phyloP scores from a whole-genome alignment of 2,888 invertebrate genomes.

The Cephus spinipes region DNA sequence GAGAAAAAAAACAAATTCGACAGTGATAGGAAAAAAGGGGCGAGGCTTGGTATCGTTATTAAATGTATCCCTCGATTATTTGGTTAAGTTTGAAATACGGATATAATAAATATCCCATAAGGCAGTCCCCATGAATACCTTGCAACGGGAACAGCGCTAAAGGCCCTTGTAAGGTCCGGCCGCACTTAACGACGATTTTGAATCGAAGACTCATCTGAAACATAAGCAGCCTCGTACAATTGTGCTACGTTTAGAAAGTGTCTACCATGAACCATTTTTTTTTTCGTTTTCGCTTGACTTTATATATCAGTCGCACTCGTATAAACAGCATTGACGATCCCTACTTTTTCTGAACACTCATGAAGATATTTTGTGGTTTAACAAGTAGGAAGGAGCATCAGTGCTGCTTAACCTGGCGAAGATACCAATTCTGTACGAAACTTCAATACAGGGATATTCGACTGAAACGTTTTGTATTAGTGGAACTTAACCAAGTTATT shows the following conservation, averaged over 20 bases:
- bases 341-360: slow-evolving; percentile 23
- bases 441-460: background rate
- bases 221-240: slow-evolving; percentile 67
- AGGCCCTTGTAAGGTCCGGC: slow-evolving; percentile 62
- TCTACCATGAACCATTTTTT: slow-evolving; percentile 41
- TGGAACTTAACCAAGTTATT: background rate
- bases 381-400: background rate
- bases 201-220: slow-evolving; percentile 66
- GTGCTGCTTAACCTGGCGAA: background rate
- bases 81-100: slow-evolving; percentile 26
- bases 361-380: background rate
- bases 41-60: background rate
- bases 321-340: slow-evolving; percentile 44
- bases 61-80: background rate
- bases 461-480: background rate
- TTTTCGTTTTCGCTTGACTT: background rate
- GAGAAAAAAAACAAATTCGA: background rate
- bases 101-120: slow-evolving; percentile 62
- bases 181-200: slow-evolving; percentile 60
- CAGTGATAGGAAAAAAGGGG: background rate
- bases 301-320: background rate
- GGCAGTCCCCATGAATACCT: slow-evolving; percentile 66
- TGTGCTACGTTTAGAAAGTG: slow-evolving; percentile 37
- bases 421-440: background rate
- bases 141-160: slow-evolving; percentile 66